These are phyloP conservation scores for Myiopsitta monachus DNA, from an alignment of 2,113 vertebrate genomes.

Conservation along the genomic window DNA sequence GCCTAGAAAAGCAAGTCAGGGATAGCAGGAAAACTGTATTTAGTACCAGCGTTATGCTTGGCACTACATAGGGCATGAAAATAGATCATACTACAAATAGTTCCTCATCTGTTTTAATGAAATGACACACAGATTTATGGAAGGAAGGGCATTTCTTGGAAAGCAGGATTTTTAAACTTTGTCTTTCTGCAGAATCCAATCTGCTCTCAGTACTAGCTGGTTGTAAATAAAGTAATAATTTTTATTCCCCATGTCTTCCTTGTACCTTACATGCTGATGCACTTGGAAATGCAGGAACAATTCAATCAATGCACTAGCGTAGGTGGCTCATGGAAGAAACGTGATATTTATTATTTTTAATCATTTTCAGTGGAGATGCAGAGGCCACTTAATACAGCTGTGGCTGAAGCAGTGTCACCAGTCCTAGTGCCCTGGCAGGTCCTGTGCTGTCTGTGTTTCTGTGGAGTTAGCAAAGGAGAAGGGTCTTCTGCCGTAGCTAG, in stretches of 20 bases:
- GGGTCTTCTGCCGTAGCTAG: neutral
- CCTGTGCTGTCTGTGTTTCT: neutral
- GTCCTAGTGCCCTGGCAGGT: neutral
- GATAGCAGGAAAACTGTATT: neutral
- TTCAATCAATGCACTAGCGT: rapidly evolving
- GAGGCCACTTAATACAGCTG: neutral
- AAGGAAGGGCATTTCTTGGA: neutral
- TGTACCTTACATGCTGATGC: rapidly evolving
- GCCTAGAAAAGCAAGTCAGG: neutral
- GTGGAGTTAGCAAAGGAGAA: neutral
- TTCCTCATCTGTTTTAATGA: neutral
- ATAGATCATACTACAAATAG: neutral
- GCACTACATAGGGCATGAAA: neutral
- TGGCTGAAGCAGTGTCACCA: neutral
- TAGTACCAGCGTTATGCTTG: neutral
- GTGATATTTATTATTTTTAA: neutral
- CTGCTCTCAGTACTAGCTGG: neutral
- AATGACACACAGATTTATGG: neutral
- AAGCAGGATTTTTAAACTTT: neutral
- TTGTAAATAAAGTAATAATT: neutral
- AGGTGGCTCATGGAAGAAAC: neutral
- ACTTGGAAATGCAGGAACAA: neutral
- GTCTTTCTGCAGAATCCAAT: neutral
- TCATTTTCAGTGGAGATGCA: neutral
- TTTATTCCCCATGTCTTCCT: neutral